A percentile compares a stretch with the other conserved stretches of the same genome.
Evolutionary conservation across 2,888 invertebrate genomes (phyloP).

Genomic region (Macrosiphum euphorbiae): DNA sequence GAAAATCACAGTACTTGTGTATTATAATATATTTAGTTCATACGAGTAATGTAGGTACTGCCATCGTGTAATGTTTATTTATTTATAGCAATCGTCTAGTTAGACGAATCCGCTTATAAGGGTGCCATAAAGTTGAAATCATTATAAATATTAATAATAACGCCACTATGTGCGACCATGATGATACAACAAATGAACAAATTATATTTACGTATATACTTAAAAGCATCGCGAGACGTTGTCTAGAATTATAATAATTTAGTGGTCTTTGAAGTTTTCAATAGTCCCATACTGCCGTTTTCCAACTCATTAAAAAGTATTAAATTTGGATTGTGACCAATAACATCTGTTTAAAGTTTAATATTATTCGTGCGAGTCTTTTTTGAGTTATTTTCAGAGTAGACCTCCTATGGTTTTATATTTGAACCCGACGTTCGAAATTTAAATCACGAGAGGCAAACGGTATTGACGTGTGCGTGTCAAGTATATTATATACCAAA

Average conservation of each 20-base stretch:
- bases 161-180: background rate
- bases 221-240: constrained; percentile 14
- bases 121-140: constrained; percentile 16
- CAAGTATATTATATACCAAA: background rate
- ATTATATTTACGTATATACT: constrained; percentile 7
- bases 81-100: constrained; percentile 26
- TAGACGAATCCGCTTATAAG: background rate
- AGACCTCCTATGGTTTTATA: constrained; percentile 35
- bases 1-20: background rate
- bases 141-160: constrained; percentile 22
- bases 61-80: constrained; percentile 8
- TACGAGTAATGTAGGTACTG: background rate
- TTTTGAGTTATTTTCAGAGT: constrained; percentile 45
- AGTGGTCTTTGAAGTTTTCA: constrained; percentile 55
- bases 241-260: constrained; percentile 39
- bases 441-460: background rate
- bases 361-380: constrained; percentile 35
- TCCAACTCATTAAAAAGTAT: constrained; percentile 54
- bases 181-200: constrained; percentile 1
- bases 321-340: constrained; percentile 62
- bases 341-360: constrained; percentile 63
- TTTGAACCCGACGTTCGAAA: constrained; percentile 5
- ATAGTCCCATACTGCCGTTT: constrained; percentile 8
- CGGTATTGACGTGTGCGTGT: background rate
- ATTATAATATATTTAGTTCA: background rate